A percentile compares a stretch with the other conserved stretches of the same genome.
phyloP scores from a whole-genome alignment of 53 echinoderm and acorn worm genomes.

The Holothuria scabra region DNA sequence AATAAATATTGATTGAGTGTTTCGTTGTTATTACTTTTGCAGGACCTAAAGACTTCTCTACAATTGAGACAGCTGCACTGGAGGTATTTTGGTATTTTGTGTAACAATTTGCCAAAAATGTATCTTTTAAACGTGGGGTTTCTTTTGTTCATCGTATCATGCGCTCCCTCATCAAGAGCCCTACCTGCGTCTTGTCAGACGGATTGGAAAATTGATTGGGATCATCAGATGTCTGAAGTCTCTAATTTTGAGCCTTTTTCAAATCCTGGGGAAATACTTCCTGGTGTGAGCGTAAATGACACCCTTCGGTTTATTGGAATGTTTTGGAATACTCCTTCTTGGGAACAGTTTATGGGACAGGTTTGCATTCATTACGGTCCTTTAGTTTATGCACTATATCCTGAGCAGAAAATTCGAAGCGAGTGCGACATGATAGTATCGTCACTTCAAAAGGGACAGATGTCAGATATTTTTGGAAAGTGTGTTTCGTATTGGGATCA shows the following conservation, averaged over 20 bases:
- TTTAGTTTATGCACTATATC: too few species aligned
- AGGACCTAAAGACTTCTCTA: too few species aligned
- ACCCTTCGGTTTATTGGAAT: background rate
- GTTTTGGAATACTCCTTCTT: slow-evolving; percentile 8
- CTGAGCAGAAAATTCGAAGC: background rate
- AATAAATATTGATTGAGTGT: too few species aligned
- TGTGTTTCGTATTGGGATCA: background rate
- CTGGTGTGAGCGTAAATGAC: background rate
- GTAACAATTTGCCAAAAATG: too few species aligned
- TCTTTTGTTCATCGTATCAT: too few species aligned
- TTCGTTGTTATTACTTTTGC: too few species aligned
- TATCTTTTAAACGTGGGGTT: too few species aligned
- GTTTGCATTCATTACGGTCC: slow-evolving; percentile 10
- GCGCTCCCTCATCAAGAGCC: background rate
- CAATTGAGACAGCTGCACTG: too few species aligned
- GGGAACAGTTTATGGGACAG: slow-evolving; percentile 11
- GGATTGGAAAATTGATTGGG: too few species aligned
- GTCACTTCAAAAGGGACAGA: background rate
- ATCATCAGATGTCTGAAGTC: too few species aligned
- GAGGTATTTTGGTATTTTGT: too few species aligned
- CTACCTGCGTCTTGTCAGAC: background rate
- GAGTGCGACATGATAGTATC: slow-evolving; percentile 7
- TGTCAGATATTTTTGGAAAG: background rate
- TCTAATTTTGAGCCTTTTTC: too few species aligned
- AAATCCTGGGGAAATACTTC: background rate